Evolutionary conservation across 2,888 invertebrate genomes (phyloP).

Genomic region (Ceraclea dissimilis): DNA sequence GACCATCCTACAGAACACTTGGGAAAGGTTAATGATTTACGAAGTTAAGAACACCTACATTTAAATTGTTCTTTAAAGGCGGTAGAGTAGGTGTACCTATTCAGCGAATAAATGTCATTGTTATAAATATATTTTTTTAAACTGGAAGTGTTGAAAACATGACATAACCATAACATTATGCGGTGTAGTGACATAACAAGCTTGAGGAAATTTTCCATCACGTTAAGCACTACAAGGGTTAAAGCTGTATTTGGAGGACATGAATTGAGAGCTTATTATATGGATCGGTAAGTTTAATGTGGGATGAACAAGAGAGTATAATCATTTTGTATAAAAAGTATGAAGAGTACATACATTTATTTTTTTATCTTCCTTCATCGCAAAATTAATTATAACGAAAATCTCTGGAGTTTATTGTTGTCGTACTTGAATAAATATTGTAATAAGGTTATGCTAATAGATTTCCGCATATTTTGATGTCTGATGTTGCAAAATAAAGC

Average conservation of each 20-base stretch:
- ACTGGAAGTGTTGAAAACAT: neutral
- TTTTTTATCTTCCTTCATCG: neutral
- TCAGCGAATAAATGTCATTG: neutral
- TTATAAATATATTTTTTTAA: neutral
- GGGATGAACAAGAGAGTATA: neutral
- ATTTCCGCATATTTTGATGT: too few species aligned
- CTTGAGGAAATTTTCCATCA: neutral
- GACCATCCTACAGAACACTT: too few species aligned
- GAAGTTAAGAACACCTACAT: too few species aligned
- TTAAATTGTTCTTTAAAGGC: too few species aligned
- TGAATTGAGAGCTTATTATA: conserved; percentile 1
- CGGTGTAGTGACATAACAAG: neutral
- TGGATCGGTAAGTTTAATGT: neutral
- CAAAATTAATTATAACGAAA: neutral
- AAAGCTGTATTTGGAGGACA: neutral
- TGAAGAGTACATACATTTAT: neutral
- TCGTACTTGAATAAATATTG: too few species aligned
- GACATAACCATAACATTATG: neutral
- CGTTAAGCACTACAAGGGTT: neutral
- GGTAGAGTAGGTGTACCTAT: too few species aligned
- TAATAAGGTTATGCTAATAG: too few species aligned
- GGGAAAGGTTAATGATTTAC: too few species aligned
- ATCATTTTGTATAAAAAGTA: neutral
- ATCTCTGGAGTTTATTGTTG: too few species aligned
- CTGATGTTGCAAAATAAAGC: too few species aligned